These are phyloP conservation scores for Epiblema foenella DNA, from an alignment of 2,888 invertebrate species.

Conservation along the genomic window DNA sequence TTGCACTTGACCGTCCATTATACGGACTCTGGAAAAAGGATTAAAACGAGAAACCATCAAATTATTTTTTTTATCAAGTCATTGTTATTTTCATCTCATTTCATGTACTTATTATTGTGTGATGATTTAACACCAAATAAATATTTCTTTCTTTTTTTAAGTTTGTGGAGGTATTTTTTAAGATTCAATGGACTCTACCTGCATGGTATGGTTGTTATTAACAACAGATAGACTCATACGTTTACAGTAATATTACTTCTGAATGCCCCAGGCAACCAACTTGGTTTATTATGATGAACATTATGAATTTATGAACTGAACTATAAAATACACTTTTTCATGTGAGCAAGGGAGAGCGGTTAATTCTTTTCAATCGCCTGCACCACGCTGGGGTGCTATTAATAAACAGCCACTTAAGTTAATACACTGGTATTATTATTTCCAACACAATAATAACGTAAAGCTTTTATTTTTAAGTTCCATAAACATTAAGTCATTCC, in stretches of 20 bases:
- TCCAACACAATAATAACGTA: conserved; percentile 10
- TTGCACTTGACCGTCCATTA: no score
- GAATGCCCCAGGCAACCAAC: conserved; percentile 1
- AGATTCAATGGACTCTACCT: not conserved
- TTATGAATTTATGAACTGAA: conserved; percentile 30
- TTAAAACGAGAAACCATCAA: not conserved
- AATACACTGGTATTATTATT: conserved; percentile 36
- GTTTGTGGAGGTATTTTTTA: not conserved
- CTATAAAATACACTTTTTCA: conserved; percentile 31
- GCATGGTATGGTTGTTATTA: not conserved
- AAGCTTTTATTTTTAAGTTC: conserved; percentile 27
- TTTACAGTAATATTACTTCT: not conserved
- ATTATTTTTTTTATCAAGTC: no score
- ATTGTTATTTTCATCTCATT: no score
- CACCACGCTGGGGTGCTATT: conserved; percentile 38
- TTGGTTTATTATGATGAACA: conserved; percentile 4
- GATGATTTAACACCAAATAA: no score
- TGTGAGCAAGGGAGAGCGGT: conserved; percentile 27
- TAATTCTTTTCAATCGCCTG: conserved; percentile 38
- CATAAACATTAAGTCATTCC: conserved; percentile 1
- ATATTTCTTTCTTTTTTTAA: no score
- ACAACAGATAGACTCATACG: not conserved
- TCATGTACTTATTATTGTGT: no score
- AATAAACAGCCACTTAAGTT: conserved; percentile 43
- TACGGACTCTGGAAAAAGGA: no score